These are phyloP conservation scores for Archips crataeganus DNA, from an alignment of 2,888 invertebrate species.

Conservation along the genomic window DNA sequence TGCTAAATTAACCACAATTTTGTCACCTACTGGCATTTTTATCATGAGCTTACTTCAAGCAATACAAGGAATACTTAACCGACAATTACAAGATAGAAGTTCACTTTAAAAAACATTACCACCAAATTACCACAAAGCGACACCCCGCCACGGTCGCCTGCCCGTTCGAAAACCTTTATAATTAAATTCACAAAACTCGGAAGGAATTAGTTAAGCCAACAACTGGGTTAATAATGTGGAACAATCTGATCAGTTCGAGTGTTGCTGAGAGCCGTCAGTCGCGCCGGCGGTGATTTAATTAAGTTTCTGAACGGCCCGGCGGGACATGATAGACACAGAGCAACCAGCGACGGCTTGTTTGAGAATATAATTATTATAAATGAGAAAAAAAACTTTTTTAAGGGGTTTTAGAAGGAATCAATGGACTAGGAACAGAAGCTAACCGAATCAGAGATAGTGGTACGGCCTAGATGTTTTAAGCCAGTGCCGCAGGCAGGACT, in stretches of 20 bases:
- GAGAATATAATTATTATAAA: neutral
- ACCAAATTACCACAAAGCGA: slow-evolving; percentile 22
- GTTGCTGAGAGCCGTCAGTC: slow-evolving; percentile 61
- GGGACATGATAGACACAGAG: slow-evolving; percentile 11
- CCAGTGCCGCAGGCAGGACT: too few relatives aligned
- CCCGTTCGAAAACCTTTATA: slow-evolving; percentile 24
- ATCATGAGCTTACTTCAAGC: neutral
- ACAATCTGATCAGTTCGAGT: slow-evolving; percentile 67
- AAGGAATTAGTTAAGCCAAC: slow-evolving; percentile 39
- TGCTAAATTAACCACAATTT: too few relatives aligned
- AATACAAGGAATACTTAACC: neutral
- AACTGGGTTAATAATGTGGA: slow-evolving; percentile 64
- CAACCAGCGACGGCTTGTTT: slow-evolving; percentile 42
- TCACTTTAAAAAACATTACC: slow-evolving; percentile 23
- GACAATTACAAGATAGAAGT: neutral
- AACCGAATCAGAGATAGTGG: too few relatives aligned
- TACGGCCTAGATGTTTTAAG: too few relatives aligned
- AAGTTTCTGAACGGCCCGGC: slow-evolving; percentile 66
- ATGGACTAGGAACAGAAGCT: too few relatives aligned
- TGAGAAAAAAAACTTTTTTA: too few relatives aligned
- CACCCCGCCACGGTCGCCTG: neutral
- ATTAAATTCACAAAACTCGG: slow-evolving; percentile 38
- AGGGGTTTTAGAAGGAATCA: too few relatives aligned
- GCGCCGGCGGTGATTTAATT: slow-evolving; percentile 70
- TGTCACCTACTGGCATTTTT: too few relatives aligned